phyloP scores from a whole-genome alignment of 2,113 vertebrate species.

The Nasalis larvatus region DNA sequence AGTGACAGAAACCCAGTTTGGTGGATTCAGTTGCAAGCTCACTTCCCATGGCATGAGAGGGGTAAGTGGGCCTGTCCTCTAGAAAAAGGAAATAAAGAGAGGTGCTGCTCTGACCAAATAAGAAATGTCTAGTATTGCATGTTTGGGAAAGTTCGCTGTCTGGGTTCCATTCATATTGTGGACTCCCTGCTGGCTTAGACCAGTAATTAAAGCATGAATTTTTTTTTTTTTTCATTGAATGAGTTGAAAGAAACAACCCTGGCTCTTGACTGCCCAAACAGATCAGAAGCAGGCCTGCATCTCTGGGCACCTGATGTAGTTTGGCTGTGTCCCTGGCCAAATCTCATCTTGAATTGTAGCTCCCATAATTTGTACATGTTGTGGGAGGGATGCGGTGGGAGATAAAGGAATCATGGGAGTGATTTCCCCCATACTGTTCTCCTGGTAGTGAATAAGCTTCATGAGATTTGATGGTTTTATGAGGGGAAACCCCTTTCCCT shows the following conservation, averaged over 20 bases:
- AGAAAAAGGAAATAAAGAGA: not conserved
- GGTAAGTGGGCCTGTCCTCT: rapidly evolving
- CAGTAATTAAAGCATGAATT: not conserved
- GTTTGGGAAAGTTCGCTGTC: not conserved
- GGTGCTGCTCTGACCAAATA: not conserved
- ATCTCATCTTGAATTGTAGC: no score
- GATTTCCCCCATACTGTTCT: no score
- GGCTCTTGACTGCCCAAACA: slow-evolving; percentile 16
- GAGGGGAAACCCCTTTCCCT: no score
- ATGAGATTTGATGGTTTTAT: no score
- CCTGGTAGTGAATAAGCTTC: no score
- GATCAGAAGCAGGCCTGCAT: not conserved
- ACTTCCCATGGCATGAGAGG: not conserved
- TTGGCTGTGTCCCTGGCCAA: no score
- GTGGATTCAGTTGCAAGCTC: not conserved
- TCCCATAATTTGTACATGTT: no score
- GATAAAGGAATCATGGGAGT: no score
- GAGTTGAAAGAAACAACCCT: not conserved
- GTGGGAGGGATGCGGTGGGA: no score
- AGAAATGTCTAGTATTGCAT: rapidly evolving
- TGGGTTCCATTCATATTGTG: not conserved
- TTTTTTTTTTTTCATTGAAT: slow-evolving; percentile 12
- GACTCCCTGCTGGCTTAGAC: not conserved
- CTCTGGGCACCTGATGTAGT: not conserved
- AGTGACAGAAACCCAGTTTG: not conserved